Conservation (phyloP, 2,888 invertebrate species). For the Patella caerulea region DNA sequence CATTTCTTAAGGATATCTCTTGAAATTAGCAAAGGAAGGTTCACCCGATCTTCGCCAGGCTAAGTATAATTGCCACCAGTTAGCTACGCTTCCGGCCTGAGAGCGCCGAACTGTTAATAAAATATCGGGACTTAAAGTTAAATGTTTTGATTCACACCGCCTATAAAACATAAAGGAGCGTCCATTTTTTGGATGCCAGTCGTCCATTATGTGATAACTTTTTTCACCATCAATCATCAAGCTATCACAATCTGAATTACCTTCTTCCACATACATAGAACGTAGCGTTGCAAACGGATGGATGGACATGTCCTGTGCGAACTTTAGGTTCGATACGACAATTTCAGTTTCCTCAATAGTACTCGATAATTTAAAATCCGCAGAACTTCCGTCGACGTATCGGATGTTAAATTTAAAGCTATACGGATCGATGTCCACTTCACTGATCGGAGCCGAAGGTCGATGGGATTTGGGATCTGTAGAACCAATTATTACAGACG, state of each 20-base stretch:
- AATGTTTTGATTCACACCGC: constrained; percentile 55
- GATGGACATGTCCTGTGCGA: constrained; percentile 5
- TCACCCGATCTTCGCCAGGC: background rate
- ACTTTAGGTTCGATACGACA: constrained; percentile 19
- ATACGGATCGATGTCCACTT: constrained; percentile 41
- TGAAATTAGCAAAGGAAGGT: too few relatives aligned
- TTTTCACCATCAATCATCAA: constrained; percentile 40
- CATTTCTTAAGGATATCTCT: too few relatives aligned
- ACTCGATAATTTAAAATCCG: constrained; percentile 21
- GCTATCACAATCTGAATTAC: constrained; percentile 35
- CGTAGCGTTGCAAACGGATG: constrained; percentile 33
- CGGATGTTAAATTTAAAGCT: constrained; percentile 34
- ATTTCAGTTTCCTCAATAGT: constrained; percentile 24
- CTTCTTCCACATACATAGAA: constrained; percentile 37
- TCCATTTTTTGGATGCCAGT: constrained; percentile 43
- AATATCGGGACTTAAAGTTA: constrained; percentile 57
- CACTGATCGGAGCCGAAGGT: constrained; percentile 44
- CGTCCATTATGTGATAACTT: constrained; percentile 45
- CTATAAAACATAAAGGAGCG: constrained; percentile 52
- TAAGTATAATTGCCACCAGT: background rate
- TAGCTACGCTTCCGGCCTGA: background rate
- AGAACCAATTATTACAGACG: constrained; percentile 51
- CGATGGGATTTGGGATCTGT: constrained; percentile 35
- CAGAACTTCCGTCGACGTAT: constrained; percentile 38
- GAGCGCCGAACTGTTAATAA: constrained; percentile 40